Evolutionary conservation across 2,797 vertebrate genomes (phyloP).

Genomic region (Prionace glauca): DNA sequence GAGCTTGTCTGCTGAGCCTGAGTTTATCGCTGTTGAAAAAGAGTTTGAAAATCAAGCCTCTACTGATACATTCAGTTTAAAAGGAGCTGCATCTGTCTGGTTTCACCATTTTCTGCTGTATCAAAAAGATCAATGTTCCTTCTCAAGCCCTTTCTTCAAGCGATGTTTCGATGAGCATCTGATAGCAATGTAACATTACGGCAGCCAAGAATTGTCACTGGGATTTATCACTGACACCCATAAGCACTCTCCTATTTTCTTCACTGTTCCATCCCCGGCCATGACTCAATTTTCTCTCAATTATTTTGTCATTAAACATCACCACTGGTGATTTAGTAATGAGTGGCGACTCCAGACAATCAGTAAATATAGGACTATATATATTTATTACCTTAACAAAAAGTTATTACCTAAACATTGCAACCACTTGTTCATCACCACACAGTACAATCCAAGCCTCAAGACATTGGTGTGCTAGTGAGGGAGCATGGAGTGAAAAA

Average conservation of each 20-base stretch:
- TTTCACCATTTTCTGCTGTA: neutral
- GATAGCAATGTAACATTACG: neutral
- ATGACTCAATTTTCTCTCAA: conserved; percentile 1
- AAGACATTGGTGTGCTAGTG: neutral
- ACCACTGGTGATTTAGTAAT: neutral
- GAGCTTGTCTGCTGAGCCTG: neutral
- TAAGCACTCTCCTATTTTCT: neutral
- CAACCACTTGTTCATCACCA: neutral
- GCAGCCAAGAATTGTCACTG: neutral
- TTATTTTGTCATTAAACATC: neutral
- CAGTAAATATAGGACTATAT: neutral
- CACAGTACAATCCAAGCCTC: neutral
- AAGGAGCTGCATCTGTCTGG: neutral
- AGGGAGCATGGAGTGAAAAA: neutral
- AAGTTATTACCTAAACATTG: too few species aligned
- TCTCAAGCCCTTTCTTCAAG: neutral
- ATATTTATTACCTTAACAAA: neutral
- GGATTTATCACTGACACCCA: neutral
- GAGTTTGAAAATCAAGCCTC: neutral
- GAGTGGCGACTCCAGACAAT: neutral
- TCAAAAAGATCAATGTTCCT: neutral
- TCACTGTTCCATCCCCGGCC: neutral
- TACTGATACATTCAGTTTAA: neutral
- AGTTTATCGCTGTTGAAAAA: conserved; percentile 8
- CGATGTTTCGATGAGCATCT: neutral